Base-by-base conservation (phyloP, 2,113 vertebrate species). In the Dipodomys stephensi region DNA sequence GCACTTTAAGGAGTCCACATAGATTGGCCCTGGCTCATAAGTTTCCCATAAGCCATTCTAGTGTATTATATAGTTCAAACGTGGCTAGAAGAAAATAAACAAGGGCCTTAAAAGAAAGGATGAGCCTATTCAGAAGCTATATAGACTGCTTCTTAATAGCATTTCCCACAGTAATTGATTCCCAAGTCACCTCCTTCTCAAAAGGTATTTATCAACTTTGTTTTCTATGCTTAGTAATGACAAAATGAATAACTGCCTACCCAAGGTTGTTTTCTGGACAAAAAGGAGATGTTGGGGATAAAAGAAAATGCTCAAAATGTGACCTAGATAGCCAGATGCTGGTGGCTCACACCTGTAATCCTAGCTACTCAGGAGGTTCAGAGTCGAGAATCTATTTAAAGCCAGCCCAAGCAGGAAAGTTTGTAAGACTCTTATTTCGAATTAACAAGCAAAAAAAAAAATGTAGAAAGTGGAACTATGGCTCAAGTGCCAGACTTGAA, bases 181-280 rank as follows among this genome's bases (percentile, higher is more conserved):
- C 28, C 27, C 30, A 30, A 30, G 28, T 25, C 16, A 22, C 23
- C 68, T 87, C 77, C 46, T 64, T 88, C 32, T 83, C 80, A 65
- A 67, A 94, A 81, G 27, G 19, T 81, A 60, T 32, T 87, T 89
- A 25, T 18, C 35, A 71, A 81, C 83, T 88, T 83, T 32, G 77
- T 74, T 39, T 89, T 76, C 49, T 80, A 30, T 68, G 76, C n/a
- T 44, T 65, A 89, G 27, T 53, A 76, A 80, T 76, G 60, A 78
- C 79, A 69, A 89, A 49, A 30, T 28, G 18, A 74, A 1, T 65
- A 53, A 88, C 19, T 81, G n/a, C 7, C 39, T 83, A 49, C 15
- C 44, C 22, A n/a, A 46, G 3, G 0, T 11, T 76, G 28, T 19
- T 6, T 44, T 84, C 69, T n/a, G 27, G 7, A 67, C 39, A 18